Percentiles rank a stretch among this genome's conserved stretches.
Conservation (phyloP, 1,140 invertebrate genomes). For the Coelopa frigida region DNA sequence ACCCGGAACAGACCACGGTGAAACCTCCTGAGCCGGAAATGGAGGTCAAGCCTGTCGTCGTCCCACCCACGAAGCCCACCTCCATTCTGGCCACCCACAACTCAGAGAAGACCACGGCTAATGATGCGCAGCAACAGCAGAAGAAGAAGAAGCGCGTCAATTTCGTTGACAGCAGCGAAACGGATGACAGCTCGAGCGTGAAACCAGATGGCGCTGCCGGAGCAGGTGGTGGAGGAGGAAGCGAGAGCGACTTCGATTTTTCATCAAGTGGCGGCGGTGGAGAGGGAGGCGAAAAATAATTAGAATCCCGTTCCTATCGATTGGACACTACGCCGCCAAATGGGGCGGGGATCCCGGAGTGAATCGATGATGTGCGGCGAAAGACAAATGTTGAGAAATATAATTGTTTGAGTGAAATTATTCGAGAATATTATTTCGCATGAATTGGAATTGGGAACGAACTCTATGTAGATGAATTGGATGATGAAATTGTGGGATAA, state of each 20-base stretch:
- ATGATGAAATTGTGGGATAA: no score
- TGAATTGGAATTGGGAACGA: no score
- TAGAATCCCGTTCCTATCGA: no score
- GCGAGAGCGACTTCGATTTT: conserved; percentile 43
- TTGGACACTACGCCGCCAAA: no score
- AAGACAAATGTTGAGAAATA: no score
- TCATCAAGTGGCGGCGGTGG: conserved; percentile 15
- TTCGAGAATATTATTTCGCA: no score
- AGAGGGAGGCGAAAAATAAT: no score
- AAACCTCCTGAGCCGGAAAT: no score
- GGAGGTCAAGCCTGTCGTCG: conserved; percentile 18
- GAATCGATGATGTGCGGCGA: no score
- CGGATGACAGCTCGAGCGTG: conserved; percentile 42
- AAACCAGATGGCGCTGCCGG: conserved; percentile 18
- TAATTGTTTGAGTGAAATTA: no score
- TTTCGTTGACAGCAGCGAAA: conserved; percentile 45
- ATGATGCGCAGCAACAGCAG: conserved; percentile 35
- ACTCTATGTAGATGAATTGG: no score
- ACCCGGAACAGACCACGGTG: conserved; percentile 12
- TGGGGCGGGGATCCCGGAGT: no score
- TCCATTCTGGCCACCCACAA: conserved; percentile 39
- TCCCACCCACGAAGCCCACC: conserved; percentile 35
- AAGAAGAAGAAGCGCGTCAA: conserved; percentile 45
- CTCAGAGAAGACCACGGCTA: conserved; percentile 31
- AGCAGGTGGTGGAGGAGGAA: conserved; percentile 9